Conservation (phyloP, 53 echinoderm and acorn worm species). For the Apostichopus leukothele region DNA sequence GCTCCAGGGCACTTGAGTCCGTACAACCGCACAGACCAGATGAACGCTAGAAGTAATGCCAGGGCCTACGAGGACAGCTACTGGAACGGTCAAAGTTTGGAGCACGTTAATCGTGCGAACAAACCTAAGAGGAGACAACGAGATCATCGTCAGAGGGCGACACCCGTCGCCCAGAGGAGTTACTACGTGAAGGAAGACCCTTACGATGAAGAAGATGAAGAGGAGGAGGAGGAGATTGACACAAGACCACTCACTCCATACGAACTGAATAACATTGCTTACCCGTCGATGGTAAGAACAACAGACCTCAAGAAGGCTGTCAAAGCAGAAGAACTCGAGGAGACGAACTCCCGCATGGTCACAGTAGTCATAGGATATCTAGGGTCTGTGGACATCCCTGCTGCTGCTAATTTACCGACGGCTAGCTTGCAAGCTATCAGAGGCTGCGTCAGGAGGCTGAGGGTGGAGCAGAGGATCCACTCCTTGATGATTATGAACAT, state of each 20-base stretch:
- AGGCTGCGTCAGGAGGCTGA: conserved; percentile 91
- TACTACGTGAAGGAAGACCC: conserved; percentile 61
- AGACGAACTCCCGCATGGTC: not conserved
- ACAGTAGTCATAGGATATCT: conserved; percentile 84
- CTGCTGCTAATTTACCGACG: conserved; percentile 91
- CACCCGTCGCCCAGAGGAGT: conserved; percentile 59
- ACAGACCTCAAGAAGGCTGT: not conserved
- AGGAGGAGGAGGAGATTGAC: conserved; percentile 55
- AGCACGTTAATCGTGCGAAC: not conserved
- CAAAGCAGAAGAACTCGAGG: not conserved
- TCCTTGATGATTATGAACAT: conserved; percentile 96
- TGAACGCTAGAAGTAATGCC: conserved; percentile 54
- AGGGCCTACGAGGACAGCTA: conserved; percentile 57
- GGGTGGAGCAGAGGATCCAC: conserved; percentile 90
- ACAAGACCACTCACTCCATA: conserved; percentile 81
- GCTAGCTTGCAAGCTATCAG: conserved; percentile 98
- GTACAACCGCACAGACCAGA: conserved; percentile 68
- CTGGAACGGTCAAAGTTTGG: conserved; percentile 71
- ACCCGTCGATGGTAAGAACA: conserved; percentile 59
- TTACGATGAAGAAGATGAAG: conserved; percentile 51
- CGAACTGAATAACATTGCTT: conserved; percentile 84
- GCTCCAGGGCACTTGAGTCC: conserved; percentile 97
- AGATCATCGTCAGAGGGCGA: conserved; percentile 17
- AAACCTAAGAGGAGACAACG: not conserved
- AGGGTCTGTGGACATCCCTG: conserved; percentile 97